Conservation (phyloP, 2,113 vertebrate genomes). For the cat (Felis catus) region DNA sequence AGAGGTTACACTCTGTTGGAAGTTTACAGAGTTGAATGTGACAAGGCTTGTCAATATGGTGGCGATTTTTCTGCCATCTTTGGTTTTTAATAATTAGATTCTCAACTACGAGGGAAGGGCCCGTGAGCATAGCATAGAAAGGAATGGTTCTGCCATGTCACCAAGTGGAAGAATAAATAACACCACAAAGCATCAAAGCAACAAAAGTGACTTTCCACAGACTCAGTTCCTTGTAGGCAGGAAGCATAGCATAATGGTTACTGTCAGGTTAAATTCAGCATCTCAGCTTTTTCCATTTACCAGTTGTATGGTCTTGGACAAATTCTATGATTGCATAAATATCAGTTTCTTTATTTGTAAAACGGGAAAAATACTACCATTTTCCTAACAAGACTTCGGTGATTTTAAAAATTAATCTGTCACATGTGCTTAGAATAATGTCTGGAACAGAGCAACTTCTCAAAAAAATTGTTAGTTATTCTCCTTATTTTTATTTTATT, state of each 20-base stretch:
- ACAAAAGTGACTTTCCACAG: neutral
- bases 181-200: rapidly evolving
- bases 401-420: neutral
- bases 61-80: neutral
- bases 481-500: neutral
- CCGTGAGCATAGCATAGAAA: rapidly evolving
- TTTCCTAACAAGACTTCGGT: neutral
- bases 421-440: neutral
- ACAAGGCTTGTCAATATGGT: rapidly evolving
- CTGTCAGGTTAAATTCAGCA: neutral
- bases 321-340: neutral
- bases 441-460: neutral
- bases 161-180: neutral
- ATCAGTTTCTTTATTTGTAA: neutral
- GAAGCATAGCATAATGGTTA: rapidly evolving
- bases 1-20: rapidly evolving
- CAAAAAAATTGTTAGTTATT: neutral
- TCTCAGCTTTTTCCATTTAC: too few relatives aligned
- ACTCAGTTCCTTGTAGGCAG: neutral
- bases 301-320: neutral
- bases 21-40: neutral
- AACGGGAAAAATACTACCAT: neutral
- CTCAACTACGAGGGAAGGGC: neutral
- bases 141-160: neutral
- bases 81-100: neutral